Evolutionary conservation across 2,797 vertebrate species (phyloP), one percentile per base, ranked within the genome.

Genomic region (Channallabes apus): DNA sequence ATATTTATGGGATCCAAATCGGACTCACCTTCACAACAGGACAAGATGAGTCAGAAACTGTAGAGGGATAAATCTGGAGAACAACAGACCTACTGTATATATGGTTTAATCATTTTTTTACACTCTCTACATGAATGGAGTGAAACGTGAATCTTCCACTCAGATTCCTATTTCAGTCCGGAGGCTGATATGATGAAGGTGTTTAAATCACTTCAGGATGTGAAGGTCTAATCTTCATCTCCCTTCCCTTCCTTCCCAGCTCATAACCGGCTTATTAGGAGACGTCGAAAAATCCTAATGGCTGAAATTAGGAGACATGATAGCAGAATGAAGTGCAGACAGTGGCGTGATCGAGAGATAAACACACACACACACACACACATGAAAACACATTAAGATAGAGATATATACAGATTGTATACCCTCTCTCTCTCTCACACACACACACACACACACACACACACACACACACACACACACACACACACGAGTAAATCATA

Each of bases 401-500:
- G 38, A 71, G 20, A 38, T 41, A 7, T 35, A 24, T 41, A 35
- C 6, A 12, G 20, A 68, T 68, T 18, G 65, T 38, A 46, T 46
- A 46, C 41, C 8, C 41, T 46, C 9, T 9, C 38, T 38, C 38
- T 38, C 3, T 46, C 41, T 46, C 15, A 8, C 71, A 46, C 22
- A 71, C 17, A 35, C 68, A 41, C 29, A 38, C 35, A 41, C 71
- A 77, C 75, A 73, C 71, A 75, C 11, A 54, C 46, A 41, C 41
- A 73, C 41, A 54, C 73, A 65, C 38, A 73, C 82, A 84, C 14
- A 61, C 67, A 81, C 56, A 65, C 35, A 84, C 61, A 67, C 61
- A 84, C 59, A 20, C 54, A 41, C 59, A 78, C 20, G 68, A 62
- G 64, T 73, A 84, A 76, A 82, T 77, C 24, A 38, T 78, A 32